These are phyloP conservation scores for Argyra leucocephala DNA, from an alignment of 2,888 invertebrate genomes.

Conservation along the genomic window DNA sequence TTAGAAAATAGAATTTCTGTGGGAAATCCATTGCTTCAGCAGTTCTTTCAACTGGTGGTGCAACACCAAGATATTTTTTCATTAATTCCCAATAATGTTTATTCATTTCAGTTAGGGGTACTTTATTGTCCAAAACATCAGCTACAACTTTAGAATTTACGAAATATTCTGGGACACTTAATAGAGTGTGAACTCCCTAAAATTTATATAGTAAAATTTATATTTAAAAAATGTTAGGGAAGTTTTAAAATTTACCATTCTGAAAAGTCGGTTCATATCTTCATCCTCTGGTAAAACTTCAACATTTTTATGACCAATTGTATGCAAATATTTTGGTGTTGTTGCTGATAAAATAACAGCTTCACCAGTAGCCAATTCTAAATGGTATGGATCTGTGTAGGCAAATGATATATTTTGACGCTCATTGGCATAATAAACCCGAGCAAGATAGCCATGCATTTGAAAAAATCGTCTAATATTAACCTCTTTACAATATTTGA, in stretches of 20 bases:
- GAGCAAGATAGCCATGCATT: conserved; percentile 13
- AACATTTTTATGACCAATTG: not conserved
- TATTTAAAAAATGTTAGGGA: no score
- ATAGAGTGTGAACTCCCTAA: conserved; percentile 18
- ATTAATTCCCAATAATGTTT: conserved; percentile 57
- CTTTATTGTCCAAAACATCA: conserved; percentile 55
- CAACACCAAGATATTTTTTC: conserved; percentile 53
- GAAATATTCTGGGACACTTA: conserved; percentile 13
- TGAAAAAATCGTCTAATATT: conserved; percentile 14
- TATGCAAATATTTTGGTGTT: conserved; percentile 11
- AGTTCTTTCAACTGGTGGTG: conserved; percentile 52
- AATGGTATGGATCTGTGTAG: not conserved
- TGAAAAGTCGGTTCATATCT: conserved; percentile 13
- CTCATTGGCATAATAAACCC: conserved; percentile 16
- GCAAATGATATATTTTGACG: conserved; percentile 14
- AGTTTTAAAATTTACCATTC: conserved; percentile 7
- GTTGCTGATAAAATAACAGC: conserved; percentile 14
- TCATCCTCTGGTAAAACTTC: not conserved
- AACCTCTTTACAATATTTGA: conserved; percentile 16
- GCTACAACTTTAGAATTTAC: conserved; percentile 1
- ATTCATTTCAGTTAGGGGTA: conserved; percentile 48
- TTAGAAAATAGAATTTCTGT: conserved; percentile 58
- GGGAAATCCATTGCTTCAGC: conserved; percentile 59
- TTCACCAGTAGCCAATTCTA: conserved; percentile 11
- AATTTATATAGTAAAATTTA: not conserved